phyloP scores from a whole-genome alignment of 2,113 vertebrate species.

The Pitta sordida region DNA sequence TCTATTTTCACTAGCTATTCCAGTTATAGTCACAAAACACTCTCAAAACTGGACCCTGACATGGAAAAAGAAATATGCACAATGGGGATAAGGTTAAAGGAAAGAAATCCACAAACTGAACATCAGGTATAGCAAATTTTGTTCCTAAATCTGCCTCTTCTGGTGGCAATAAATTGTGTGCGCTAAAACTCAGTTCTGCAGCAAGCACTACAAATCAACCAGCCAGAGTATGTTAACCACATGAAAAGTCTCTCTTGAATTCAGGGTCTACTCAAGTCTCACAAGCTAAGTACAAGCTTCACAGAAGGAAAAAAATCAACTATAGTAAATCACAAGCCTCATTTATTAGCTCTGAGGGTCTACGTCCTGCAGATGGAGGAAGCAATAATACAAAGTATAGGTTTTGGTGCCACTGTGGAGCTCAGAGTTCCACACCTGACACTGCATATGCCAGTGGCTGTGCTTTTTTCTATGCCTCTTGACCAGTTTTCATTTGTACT shows the following conservation, averaged over 20 bases:
- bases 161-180: neutral
- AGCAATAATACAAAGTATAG: neutral
- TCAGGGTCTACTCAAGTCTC: neutral
- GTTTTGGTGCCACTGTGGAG: neutral
- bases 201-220: conserved; percentile 5
- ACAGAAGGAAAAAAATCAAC: neutral
- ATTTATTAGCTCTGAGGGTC: neutral
- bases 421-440: neutral
- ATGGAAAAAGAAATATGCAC: neutral
- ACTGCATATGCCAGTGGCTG: neutral
- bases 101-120: neutral
- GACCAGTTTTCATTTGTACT: neutral
- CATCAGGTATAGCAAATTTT: neutral
- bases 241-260: neutral
- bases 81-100: neutral
- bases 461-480: neutral
- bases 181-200: neutral
- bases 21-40: neutral
- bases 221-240: neutral
- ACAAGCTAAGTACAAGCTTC: neutral
- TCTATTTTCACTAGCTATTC: neutral
- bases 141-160: neutral
- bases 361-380: neutral
- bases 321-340: neutral
- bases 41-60: neutral